Conservation (phyloP, 2,797 vertebrate species). For the Bovichtus diacanthus region DNA sequence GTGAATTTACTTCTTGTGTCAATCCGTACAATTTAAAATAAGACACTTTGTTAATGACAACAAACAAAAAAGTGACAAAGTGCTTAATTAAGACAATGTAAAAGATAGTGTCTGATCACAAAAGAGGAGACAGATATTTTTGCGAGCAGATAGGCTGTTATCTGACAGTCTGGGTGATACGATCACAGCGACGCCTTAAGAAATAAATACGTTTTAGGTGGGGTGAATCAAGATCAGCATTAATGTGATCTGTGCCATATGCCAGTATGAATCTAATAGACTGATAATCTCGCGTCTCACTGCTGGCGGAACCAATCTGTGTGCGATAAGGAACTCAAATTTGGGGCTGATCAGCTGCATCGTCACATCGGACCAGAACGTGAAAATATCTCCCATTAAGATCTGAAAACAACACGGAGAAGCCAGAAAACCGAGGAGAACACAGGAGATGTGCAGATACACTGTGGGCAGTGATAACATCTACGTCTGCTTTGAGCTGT, state of each 20-base stretch:
- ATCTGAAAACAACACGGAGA: slow-evolving; percentile 73
- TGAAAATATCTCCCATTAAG: slow-evolving; percentile 68
- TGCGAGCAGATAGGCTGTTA: slow-evolving; percentile 51
- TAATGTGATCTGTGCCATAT: slow-evolving; percentile 62
- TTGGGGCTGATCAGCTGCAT: slow-evolving; percentile 87
- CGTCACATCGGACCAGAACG: slow-evolving; percentile 79
- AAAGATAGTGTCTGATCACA: slow-evolving; percentile 65
- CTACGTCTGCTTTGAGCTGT: slow-evolving; percentile 63
- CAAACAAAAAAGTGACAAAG: slow-evolving; percentile 63
- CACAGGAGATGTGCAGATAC: slow-evolving; percentile 68
- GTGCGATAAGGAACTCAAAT: slow-evolving; percentile 89
- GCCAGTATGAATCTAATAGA: slow-evolving; percentile 77
- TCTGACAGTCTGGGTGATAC: slow-evolving; percentile 68
- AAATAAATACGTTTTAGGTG: slow-evolving; percentile 59
- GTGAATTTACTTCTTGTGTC: slow-evolving; percentile 39
- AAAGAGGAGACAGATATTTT: slow-evolving; percentile 54
- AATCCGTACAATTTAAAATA: slow-evolving; percentile 37
- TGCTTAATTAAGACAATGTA: slow-evolving; percentile 68
- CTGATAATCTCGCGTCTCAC: slow-evolving; percentile 79
- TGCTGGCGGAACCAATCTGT: slow-evolving; percentile 91
- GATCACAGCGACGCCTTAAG: slow-evolving; percentile 67
- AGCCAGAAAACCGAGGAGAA: slow-evolving; percentile 37
- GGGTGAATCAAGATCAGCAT: slow-evolving; percentile 59
- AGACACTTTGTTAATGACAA: slow-evolving; percentile 54
- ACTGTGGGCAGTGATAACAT: slow-evolving; percentile 50